Percentiles rank a stretch among this genome's conserved stretches.
phyloP scores from a whole-genome alignment of 2,113 vertebrate genomes.

The Reinhardtius hippoglossoides region DNA sequence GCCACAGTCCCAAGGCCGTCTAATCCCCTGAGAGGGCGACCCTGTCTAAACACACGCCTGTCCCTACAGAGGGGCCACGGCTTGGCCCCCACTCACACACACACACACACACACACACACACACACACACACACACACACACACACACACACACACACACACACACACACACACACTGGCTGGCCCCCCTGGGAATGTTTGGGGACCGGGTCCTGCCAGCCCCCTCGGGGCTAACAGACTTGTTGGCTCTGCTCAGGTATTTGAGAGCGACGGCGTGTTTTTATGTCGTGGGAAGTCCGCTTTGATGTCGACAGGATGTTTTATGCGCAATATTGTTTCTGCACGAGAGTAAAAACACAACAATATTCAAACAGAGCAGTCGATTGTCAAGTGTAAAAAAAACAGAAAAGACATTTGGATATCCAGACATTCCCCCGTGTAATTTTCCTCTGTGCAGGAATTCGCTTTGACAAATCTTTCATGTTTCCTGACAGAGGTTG shows the following conservation, averaged over 20 bases:
- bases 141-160: constrained; percentile 29
- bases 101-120: constrained; percentile 31
- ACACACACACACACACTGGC: constrained; percentile 36
- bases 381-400: background rate
- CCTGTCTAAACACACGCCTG: constrained; percentile 76
- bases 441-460: background rate
- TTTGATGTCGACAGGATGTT: constrained; percentile 44
- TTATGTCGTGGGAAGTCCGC: constrained; percentile 44
- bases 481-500: constrained; percentile 22
- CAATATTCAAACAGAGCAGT: background rate
- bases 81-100: constrained; percentile 40
- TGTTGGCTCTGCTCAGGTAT: constrained; percentile 71
- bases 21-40: constrained; percentile 79
- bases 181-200: constrained; percentile 76
- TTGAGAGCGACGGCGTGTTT: constrained; percentile 54
- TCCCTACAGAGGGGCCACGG: constrained; percentile 57
- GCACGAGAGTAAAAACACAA: background rate
- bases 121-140: constrained; percentile 15
- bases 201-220: constrained; percentile 61
- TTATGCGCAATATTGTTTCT: constrained; percentile 27
- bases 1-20: constrained; percentile 68
- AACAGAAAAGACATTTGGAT: background rate
- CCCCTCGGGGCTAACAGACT: constrained; percentile 70
- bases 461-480: constrained; percentile 25
- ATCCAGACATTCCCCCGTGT: background rate